Percentiles rank a stretch among this genome's conserved stretches.
Evolutionary conservation across 2,797 vertebrate genomes (phyloP).

Genomic region (Cyprinodon diabolis): DNA sequence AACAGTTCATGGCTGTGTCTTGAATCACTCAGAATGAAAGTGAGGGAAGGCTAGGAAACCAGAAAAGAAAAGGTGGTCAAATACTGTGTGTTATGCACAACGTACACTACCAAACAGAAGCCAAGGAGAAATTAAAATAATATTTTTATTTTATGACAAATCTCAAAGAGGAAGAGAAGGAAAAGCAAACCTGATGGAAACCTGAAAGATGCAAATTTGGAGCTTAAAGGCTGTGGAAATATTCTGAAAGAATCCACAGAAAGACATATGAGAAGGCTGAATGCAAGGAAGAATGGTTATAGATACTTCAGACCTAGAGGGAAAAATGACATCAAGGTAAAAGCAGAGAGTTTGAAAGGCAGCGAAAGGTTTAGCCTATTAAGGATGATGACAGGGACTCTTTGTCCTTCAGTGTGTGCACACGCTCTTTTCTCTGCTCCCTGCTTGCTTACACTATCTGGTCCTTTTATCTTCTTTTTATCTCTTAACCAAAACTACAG

Average conservation of each 20-base stretch:
- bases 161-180: constrained; percentile 57
- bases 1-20: constrained; percentile 57
- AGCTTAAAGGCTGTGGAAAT: constrained; percentile 58
- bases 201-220: constrained; percentile 61
- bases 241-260: constrained; percentile 47
- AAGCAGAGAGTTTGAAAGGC: constrained; percentile 30
- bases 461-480: too few species aligned
- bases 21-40: constrained; percentile 51
- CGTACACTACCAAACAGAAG: constrained; percentile 23
- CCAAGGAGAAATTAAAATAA: constrained; percentile 41
- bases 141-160: constrained; percentile 66
- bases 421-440: too few species aligned
- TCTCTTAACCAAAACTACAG: too few species aligned
- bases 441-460: too few species aligned
- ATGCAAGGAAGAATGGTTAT: constrained; percentile 36
- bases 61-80: constrained; percentile 42
- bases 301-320: constrained; percentile 36
- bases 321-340: constrained; percentile 37
- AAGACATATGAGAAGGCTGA: constrained; percentile 35
- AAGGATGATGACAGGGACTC: constrained; percentile 46
- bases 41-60: constrained; percentile 38
- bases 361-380: constrained; percentile 38
- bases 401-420: too few species aligned
- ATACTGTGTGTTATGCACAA: constrained; percentile 49
- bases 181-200: constrained; percentile 45